Conservation (phyloP, 1,140 invertebrate species). For the Papilio glaucus region DNA sequence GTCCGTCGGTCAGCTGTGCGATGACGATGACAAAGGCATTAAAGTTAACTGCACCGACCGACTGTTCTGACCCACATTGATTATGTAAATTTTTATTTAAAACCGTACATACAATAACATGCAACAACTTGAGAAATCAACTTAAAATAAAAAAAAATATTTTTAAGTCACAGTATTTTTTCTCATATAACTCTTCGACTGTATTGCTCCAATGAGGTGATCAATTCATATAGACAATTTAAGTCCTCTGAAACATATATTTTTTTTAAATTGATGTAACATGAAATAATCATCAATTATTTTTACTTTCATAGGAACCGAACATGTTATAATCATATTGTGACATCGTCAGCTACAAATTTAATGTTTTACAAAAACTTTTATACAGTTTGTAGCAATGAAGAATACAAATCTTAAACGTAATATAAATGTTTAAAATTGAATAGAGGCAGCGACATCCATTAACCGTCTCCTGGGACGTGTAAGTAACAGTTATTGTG, state of each 20-base stretch:
- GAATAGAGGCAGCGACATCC: conserved; percentile 36
- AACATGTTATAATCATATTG: no score
- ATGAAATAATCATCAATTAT: no score
- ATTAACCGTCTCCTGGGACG: conserved; percentile 50
- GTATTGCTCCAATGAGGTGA: no score
- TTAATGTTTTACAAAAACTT: background rate
- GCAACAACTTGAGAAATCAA: background rate
- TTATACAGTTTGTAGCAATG: background rate
- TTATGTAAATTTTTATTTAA: conserved; percentile 10
- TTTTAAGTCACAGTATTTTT: no score
- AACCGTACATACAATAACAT: background rate
- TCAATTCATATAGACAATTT: no score
- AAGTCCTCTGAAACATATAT: no score
- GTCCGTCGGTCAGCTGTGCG: conserved; percentile 50
- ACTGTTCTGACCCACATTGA: conserved; percentile 37
- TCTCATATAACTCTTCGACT: no score
- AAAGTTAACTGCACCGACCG: conserved; percentile 36
- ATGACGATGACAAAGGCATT: conserved; percentile 36
- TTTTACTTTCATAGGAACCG: no score
- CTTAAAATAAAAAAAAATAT: no score
- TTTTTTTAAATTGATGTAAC: no score
- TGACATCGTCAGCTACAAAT: conserved; percentile 20
- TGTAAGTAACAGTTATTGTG: conserved; percentile 64
- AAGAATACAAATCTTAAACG: background rate
- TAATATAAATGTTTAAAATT: conserved; percentile 23